Base-by-base conservation (phyloP, 2,888 invertebrate genomes). In the Mactromeris polynyma region DNA sequence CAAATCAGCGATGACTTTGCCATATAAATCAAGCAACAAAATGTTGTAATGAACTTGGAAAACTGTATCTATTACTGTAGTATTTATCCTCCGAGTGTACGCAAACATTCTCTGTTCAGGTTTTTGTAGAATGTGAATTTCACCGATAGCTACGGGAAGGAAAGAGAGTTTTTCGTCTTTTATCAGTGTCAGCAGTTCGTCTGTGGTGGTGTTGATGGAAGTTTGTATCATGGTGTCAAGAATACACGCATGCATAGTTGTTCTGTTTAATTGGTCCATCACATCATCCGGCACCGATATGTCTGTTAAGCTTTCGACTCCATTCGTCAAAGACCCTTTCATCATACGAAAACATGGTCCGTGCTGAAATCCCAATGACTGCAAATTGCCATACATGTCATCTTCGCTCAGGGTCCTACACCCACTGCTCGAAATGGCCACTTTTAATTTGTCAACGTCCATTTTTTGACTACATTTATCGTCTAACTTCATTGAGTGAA, bases 191-290 rank as follows among this genome's bases (percentile, higher is more conserved):
- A 81, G 19, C 7, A 58, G 2, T n/a, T 85, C 69, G 1, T 64
- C 80, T 42, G 42, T 64, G 19, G 51, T 81, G 21, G 64, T 31
- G 46, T 42, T 69, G 31, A 85, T 36, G 19, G 85, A 42, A 36
- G 85, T 81, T 40, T 85, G 85, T 9, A 85, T 38, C 85, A 85
- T 85, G 9, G 21, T 46, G 42, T 85, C 85, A 11, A 73, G 40
- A 2, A 85, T 64, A 69, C 85, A 85, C 21, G 85, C 81, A 33
- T 85, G 85, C 17, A 85, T 64, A 21, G 81, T 83, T 51, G 83
- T 83, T 17, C 7, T 17, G 17, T 9, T 9, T 33, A 42, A 21
- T 19, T 83, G 46, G 17, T 26, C 9, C 77, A 83, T 33, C n/a
- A 83, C 26, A 0, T 21, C 51, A 51, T 19, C 33, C 1, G 83